phyloP scores from a whole-genome alignment of 2,888 invertebrate genomes.

The Drosophila sordidula region DNA sequence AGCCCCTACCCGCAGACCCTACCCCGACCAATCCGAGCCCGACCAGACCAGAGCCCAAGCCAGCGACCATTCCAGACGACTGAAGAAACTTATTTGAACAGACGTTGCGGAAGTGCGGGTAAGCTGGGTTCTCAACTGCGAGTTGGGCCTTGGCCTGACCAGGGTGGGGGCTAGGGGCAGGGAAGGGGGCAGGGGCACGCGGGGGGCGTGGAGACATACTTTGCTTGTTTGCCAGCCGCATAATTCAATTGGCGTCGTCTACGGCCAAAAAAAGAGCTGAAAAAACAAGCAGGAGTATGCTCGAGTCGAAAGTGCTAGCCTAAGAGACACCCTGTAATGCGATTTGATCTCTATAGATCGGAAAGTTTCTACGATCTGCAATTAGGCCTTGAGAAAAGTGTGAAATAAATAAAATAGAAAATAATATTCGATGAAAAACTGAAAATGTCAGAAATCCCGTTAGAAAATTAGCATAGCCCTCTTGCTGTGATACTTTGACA shows the following conservation, averaged over 20 bases:
- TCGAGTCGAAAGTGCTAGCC: not conserved
- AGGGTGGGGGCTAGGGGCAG: not conserved
- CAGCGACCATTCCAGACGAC: conserved; percentile 17
- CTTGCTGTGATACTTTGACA: too few relatives aligned
- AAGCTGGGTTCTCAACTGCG: conserved; percentile 19
- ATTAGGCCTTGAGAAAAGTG: too few relatives aligned
- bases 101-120: conserved; percentile 42
- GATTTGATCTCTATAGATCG: too few relatives aligned
- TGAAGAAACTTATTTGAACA: conserved; percentile 54
- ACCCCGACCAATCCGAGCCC: conserved; percentile 6
- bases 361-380: too few relatives aligned
- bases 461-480: too few relatives aligned
- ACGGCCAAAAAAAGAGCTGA: conserved; percentile 20
- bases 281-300: conserved; percentile 1
- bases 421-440: too few relatives aligned
- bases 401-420: too few relatives aligned
- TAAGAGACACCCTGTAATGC: not conserved
- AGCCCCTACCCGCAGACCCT: conserved; percentile 7
- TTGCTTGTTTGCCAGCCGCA: conserved; percentile 56
- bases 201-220: not conserved
- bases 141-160: not conserved
- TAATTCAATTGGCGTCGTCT: conserved; percentile 66
- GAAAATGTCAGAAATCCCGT: too few relatives aligned
- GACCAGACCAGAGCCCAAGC: conserved; percentile 9
- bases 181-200: not conserved